Conservation (phyloP, 2,113 vertebrate species). For the Cettia cetti region DNA sequence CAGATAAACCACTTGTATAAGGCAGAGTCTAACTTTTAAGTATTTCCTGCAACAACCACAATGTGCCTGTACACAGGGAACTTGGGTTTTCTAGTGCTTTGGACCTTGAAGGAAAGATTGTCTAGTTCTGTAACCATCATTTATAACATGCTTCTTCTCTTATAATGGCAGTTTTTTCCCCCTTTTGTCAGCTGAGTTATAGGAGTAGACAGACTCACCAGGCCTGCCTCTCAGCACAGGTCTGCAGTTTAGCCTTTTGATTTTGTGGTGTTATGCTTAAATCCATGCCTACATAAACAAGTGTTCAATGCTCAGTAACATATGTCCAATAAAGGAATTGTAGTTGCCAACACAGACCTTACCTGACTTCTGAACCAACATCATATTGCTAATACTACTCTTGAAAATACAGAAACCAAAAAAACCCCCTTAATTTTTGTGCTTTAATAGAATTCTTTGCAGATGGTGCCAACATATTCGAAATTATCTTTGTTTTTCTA, state of each 20-base stretch:
- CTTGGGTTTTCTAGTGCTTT: neutral
- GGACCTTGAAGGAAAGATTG: neutral
- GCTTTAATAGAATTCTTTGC: neutral
- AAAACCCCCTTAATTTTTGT: neutral
- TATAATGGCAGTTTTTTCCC: constrained; percentile 5
- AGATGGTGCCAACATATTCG: neutral
- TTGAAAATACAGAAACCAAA: neutral
- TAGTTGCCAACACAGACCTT: constrained; percentile 30
- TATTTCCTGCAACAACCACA: neutral
- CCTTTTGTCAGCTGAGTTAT: neutral
- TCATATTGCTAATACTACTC: neutral
- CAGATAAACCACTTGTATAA: constrained; percentile 37
- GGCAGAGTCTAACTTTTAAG: constrained; percentile 15
- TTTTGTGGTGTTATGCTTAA: constrained; percentile 48
- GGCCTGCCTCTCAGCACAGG: constrained; percentile 13
- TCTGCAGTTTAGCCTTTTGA: constrained; percentile 52
- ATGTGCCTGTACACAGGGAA: neutral
- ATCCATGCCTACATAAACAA: constrained; percentile 33
- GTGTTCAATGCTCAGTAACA: constrained; percentile 40
- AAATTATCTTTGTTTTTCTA: neutral
- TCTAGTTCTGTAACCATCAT: neutral
- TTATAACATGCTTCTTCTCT: neutral
- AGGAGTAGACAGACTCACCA: constrained; percentile 32
- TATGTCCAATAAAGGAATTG: constrained; percentile 59
- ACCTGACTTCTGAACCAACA: constrained; percentile 26